Conservation (phyloP, 2,113 vertebrate species). For the Cinclus mexicanus region DNA sequence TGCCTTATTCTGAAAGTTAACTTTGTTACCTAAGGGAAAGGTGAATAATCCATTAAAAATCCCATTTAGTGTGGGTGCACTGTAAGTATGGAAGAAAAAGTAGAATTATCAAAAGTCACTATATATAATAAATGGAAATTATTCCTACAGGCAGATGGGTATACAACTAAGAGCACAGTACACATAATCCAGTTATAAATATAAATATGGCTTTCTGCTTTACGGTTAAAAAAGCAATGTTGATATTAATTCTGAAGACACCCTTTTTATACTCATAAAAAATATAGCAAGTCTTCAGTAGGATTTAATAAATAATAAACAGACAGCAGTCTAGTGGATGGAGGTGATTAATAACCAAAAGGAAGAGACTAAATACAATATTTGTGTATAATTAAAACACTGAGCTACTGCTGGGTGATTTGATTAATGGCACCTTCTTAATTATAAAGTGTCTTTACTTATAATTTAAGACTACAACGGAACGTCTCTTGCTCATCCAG, state of each 20-base stretch:
- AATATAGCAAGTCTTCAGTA: constrained; percentile 47
- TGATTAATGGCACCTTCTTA: constrained; percentile 68
- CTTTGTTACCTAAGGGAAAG: constrained; percentile 31
- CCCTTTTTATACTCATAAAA: constrained; percentile 57
- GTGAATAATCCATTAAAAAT: constrained; percentile 49
- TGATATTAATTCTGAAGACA: constrained; percentile 60
- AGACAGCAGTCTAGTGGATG: constrained; percentile 56
- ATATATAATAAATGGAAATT: constrained; percentile 58
- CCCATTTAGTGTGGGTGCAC: not conserved
- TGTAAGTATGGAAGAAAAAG: not conserved
- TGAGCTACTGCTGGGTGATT: constrained; percentile 56
- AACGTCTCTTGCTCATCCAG: constrained; percentile 42
- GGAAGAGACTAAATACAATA: constrained; percentile 61
- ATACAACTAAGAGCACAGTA: constrained; percentile 24
- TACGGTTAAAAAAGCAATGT: constrained; percentile 53
- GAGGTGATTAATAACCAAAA: constrained; percentile 67
- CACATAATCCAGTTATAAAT: constrained; percentile 62
- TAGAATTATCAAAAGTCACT: constrained; percentile 42
- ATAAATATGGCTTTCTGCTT: constrained; percentile 58
- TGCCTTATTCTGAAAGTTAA: not conserved
- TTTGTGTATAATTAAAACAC: constrained; percentile 67
- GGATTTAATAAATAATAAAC: constrained; percentile 69
- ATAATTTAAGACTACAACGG: constrained; percentile 53
- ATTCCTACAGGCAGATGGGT: constrained; percentile 30
- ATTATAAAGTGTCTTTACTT: constrained; percentile 67